A percentile compares a stretch with the other conserved stretches of the same genome.
Evolutionary conservation across 2,888 invertebrate species (phyloP).

Genomic region (Lumbricus terrestris): DNA sequence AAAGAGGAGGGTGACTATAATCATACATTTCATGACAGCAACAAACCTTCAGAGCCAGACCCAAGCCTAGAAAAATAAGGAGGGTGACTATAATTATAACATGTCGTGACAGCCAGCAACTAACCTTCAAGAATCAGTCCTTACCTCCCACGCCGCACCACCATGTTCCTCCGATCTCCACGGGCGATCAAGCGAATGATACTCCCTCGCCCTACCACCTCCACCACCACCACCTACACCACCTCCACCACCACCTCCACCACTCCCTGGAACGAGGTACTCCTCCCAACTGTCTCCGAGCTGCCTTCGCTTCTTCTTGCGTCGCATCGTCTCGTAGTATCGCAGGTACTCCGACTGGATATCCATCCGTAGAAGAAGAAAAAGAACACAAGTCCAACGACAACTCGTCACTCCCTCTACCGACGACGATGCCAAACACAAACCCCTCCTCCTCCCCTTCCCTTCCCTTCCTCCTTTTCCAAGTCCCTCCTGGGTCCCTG

Average conservation of each 20-base stretch:
- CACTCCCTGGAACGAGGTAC: neutral
- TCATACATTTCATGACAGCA: too few species aligned
- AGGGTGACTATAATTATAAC: too few species aligned
- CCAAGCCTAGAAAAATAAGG: too few species aligned
- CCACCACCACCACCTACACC: neutral
- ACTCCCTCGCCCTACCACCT: neutral
- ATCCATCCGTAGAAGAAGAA: neutral
- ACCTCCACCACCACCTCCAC: neutral
- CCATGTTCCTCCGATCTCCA: neutral
- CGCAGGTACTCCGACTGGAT: slow-evolving; percentile 14
- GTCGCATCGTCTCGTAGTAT: neutral
- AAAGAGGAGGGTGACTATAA: too few species aligned
- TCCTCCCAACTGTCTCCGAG: neutral
- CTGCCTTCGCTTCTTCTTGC: slow-evolving; percentile 6
- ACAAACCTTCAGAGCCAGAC: too few species aligned
- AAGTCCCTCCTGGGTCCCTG: neutral
- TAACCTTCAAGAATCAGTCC: neutral
- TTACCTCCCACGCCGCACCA: neutral
- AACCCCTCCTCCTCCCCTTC: neutral
- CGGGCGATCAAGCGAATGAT: neutral
- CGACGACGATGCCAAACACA: neutral
- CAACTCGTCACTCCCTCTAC: neutral
- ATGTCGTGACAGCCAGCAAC: too few species aligned
- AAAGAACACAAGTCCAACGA: neutral
- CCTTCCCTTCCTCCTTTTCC: neutral